Evolutionary conservation across 1,140 invertebrate species (phyloP).

Genomic region (Sitobion miscanthi): DNA sequence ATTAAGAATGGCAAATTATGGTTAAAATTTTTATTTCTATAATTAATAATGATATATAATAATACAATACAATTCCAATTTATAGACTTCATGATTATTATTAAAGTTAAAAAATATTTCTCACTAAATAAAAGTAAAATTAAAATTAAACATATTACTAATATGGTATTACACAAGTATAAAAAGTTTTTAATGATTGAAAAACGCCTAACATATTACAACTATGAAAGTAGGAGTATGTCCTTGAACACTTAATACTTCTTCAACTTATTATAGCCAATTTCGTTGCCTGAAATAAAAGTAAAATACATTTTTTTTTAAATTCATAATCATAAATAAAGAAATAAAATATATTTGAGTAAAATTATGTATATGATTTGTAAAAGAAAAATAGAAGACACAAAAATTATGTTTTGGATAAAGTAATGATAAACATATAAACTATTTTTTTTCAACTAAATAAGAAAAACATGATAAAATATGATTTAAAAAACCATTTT

Average conservation of each 20-base stretch:
- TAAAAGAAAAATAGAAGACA: neutral
- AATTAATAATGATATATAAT: neutral
- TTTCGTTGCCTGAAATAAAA: slow-evolving; percentile 52
- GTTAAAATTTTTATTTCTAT: neutral
- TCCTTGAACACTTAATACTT: neutral
- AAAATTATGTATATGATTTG: neutral
- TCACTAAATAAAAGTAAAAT: slow-evolving; percentile 25
- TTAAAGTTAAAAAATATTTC: neutral
- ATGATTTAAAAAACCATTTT: neutral
- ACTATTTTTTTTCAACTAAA: neutral
- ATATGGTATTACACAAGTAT: neutral
- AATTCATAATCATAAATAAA: neutral
- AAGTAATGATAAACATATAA: neutral
- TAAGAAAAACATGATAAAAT: neutral
- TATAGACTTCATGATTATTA: neutral
- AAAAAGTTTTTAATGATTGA: neutral
- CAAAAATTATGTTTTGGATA: neutral
- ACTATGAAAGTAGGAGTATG: slow-evolving; percentile 8
- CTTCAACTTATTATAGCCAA: slow-evolving; percentile 41
- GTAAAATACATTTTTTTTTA: neutral
- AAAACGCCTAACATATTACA: slow-evolving; percentile 24
- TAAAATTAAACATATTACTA: slow-evolving; percentile 23
- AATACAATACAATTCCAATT: neutral
- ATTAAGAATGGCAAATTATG: neutral
- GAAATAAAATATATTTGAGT: neutral